phyloP scores from a whole-genome alignment of 1,140 invertebrate species.

The Araneus ventricosus region DNA sequence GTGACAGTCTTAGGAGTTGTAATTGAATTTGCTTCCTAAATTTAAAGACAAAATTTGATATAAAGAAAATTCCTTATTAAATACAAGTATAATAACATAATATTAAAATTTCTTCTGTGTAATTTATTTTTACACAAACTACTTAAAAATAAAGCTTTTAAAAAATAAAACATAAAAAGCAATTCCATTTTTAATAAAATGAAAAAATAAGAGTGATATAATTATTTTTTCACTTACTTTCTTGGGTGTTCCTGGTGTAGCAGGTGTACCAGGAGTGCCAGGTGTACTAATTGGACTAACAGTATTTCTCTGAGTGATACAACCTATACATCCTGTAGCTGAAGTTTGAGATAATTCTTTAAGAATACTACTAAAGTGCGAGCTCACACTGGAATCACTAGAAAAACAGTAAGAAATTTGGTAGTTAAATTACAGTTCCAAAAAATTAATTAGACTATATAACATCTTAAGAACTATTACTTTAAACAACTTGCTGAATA shows the following conservation, averaged over 20 bases:
- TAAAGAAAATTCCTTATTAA: neutral
- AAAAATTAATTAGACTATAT: neutral
- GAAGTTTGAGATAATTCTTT: constrained; percentile 83
- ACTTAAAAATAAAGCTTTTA: neutral
- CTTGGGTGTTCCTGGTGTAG: constrained; percentile 79
- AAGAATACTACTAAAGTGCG: constrained; percentile 84
- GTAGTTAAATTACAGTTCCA: neutral
- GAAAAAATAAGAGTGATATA: neutral
- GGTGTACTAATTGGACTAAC: constrained; percentile 76
- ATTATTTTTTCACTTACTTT: constrained; percentile 75
- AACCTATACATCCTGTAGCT: constrained; percentile 79
- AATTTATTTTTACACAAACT: neutral
- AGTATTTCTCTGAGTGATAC: constrained; percentile 75
- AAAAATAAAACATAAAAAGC: neutral
- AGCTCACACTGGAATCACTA: constrained; percentile 84
- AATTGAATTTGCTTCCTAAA: constrained; percentile 58
- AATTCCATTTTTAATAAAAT: neutral
- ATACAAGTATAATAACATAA: neutral
- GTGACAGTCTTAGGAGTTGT: constrained; percentile 80
- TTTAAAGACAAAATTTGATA: neutral
- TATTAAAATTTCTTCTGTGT: neutral
- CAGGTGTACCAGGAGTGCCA: constrained; percentile 80
- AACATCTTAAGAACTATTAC: too few species aligned
- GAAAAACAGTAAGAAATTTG: constrained; percentile 76
- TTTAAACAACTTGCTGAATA: too few species aligned